Percentiles rank a stretch among this genome's conserved stretches.
Evolutionary conservation across 2,888 invertebrate genomes (phyloP).

Genomic region (Eumerus sabulonum): DNA sequence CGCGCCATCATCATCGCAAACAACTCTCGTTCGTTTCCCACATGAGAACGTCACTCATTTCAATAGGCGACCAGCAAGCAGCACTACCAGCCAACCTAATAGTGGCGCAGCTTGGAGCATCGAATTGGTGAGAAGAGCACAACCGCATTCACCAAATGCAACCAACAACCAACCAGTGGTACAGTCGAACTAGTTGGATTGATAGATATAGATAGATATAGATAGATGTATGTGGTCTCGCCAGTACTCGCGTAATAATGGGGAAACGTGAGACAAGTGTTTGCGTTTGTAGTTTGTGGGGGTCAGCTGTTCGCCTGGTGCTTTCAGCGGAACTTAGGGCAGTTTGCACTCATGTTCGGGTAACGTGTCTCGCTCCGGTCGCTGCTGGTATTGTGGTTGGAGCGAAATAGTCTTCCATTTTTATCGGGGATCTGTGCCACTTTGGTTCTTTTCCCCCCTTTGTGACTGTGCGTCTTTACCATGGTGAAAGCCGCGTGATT

Average conservation of each 20-base stretch:
- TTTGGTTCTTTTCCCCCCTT: too few species aligned
- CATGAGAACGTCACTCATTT: slow-evolving; percentile 52
- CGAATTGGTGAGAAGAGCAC: too few species aligned
- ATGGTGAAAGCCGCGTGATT: too few species aligned
- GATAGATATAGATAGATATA: too few species aligned
- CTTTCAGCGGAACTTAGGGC: slow-evolving; percentile 54
- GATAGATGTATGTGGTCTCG: too few species aligned
- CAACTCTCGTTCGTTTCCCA: slow-evolving; percentile 29
- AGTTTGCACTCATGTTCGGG: slow-evolving; percentile 13
- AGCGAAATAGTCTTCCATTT: too few species aligned
- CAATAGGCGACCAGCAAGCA: slow-evolving; percentile 32
- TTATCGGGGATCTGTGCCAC: too few species aligned
- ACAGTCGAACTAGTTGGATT: too few species aligned
- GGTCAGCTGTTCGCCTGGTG: slow-evolving; percentile 34
- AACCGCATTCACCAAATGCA: too few species aligned
- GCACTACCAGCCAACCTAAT: not conserved
- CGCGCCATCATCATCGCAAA: not conserved
- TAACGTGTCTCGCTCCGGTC: slow-evolving; percentile 9
- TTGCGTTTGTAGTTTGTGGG: not conserved
- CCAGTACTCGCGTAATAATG: not conserved
- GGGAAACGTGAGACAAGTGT: not conserved
- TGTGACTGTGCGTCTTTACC: too few species aligned
- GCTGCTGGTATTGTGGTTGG: not conserved
- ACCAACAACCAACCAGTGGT: too few species aligned
- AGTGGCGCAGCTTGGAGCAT: too few species aligned